Conservation (phyloP, 2,888 invertebrate genomes). For the Chrysolina oricalcia region DNA sequence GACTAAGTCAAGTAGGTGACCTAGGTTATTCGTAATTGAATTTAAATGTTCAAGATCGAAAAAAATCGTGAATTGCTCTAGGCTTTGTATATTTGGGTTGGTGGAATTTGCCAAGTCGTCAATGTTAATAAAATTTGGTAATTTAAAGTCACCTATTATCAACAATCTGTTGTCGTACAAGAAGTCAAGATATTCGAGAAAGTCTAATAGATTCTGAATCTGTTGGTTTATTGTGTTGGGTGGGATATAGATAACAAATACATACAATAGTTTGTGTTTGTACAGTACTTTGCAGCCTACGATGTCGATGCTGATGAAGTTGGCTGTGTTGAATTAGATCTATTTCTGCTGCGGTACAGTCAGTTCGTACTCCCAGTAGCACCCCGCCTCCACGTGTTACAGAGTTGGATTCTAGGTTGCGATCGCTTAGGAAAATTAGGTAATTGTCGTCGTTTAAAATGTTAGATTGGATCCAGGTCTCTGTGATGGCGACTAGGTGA, state of each 20-base stretch:
- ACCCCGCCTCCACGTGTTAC: conserved; percentile 1
- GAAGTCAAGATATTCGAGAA: neutral
- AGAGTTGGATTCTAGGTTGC: neutral
- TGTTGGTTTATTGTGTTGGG: neutral
- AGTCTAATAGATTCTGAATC: conserved; percentile 1
- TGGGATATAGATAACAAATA: neutral
- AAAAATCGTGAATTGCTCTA: conserved; percentile 6
- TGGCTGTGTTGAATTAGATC: conserved; percentile 1
- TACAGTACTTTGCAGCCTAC: neutral
- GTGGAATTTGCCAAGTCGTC: neutral
- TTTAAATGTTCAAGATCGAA: neutral
- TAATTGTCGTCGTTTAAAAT: conserved; percentile 19
- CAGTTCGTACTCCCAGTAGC: conserved; percentile 15
- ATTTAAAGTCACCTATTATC: conserved; percentile 18
- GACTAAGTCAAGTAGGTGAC: too few species aligned
- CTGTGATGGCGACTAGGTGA: neutral
- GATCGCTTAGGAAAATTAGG: neutral
- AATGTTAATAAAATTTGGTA: conserved; percentile 19
- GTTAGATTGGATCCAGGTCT: conserved; percentile 8
- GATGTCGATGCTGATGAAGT: conserved; percentile 4
- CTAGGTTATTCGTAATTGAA: neutral
- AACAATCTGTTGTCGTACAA: neutral
- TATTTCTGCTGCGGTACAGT: conserved; percentile 25
- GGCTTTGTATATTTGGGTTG: neutral
- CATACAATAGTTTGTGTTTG: neutral